A percentile compares a stretch with the other conserved stretches of the same genome.
These are phyloP conservation scores for Acleris sparsana DNA, from an alignment of 2,888 invertebrate species.

Conservation along the genomic window DNA sequence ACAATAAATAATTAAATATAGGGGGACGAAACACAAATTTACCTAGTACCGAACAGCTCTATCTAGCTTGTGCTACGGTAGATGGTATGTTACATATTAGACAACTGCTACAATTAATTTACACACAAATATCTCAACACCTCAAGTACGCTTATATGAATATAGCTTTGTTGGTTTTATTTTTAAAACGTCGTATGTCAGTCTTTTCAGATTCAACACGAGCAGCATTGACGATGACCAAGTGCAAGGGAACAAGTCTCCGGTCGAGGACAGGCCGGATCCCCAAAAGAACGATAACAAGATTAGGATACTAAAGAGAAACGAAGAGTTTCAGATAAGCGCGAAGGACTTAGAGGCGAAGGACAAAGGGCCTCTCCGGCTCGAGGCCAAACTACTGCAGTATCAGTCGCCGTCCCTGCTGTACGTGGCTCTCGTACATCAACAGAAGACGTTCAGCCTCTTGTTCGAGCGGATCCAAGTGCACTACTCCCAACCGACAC, in stretches of 20 bases:
- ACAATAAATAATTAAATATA: too few species aligned
- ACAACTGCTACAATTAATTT: too few species aligned
- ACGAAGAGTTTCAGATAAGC: conserved; percentile 34
- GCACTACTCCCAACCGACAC: conserved; percentile 66
- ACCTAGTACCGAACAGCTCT: too few species aligned
- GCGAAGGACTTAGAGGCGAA: conserved; percentile 63
- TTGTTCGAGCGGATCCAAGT: conserved; percentile 82
- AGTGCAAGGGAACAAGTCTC: conserved; percentile 55
- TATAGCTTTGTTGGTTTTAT: too few species aligned
- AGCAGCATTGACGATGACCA: conserved; percentile 52
- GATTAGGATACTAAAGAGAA: conserved; percentile 52
- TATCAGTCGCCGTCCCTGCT: conserved; percentile 84
- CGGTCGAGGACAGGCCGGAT: conserved; percentile 41
- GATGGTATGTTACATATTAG: too few species aligned
- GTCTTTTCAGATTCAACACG: conserved; percentile 63
- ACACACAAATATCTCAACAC: too few species aligned
- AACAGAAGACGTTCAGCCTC: conserved; percentile 69
- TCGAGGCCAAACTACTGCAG: conserved; percentile 77
- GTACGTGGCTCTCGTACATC: conserved; percentile 81
- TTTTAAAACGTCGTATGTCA: conserved; percentile 44
- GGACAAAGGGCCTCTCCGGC: conserved; percentile 75
- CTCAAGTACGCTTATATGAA: too few species aligned
- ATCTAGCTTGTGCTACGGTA: too few species aligned
- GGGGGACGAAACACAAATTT: too few species aligned
- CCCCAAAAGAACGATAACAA: conserved; percentile 43